Evolutionary conservation across 1,140 invertebrate genomes (phyloP), one percentile per base, ranked within the genome.

Genomic region (Helicorthomorpha holstii): DNA sequence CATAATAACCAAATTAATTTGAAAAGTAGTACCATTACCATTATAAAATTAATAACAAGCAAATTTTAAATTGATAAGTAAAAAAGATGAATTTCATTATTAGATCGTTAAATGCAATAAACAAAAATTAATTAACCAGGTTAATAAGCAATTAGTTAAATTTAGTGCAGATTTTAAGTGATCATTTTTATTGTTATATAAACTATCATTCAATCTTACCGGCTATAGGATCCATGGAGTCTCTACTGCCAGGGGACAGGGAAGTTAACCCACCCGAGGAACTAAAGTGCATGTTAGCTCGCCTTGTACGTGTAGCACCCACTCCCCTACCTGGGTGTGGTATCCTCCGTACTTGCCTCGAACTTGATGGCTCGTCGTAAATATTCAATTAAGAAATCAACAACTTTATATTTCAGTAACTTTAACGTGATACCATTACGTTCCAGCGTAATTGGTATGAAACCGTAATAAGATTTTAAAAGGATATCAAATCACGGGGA

Each of bases 251-350:
- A 60, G 84, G 63, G 58, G 85, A 89, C 58, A 83, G 67, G 52
- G 80, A 78, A 53, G 80, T 75, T 46, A 89, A 73, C 48, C 83
- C 84, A 60, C 83, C 82, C 57, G 84, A 80, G 57, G 81, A 78
- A 69, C 81, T 81, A 63, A 88, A 88, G 73, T 91, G 87, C 85
- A 92, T 91, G 66, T 93, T 93, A 60, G 83, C 81, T 61, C 79
- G 70, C 56, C 71, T 74, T 47, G 85, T 74, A 57, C 90, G 73
- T 41, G 78, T 73, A 45, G 80, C 79, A 58, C 81, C 78, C 56
- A 85, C 76, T 54, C 83, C 83, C 62, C 83, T 72, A 49, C 80
- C 74, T 38, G 82, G 77, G 66, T 88, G 82, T 44, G 85, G 85
- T 68, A 91, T 88, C 56, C 89, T 79, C 55, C 89, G 78, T 49